phyloP scores from a whole-genome alignment of 2,888 invertebrate species.

The Leptinotarsa peninsularis region DNA sequence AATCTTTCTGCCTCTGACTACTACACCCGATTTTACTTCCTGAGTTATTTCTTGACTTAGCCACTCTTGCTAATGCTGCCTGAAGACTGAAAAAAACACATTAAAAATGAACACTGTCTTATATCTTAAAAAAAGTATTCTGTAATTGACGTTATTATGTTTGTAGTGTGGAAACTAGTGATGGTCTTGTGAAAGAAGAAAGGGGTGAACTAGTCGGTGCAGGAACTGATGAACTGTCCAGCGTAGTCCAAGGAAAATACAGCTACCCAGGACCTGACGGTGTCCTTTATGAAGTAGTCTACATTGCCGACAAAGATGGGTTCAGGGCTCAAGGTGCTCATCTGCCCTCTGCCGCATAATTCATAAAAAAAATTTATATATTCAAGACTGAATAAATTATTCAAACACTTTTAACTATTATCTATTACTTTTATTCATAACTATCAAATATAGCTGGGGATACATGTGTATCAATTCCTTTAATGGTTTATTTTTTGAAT shows the following conservation, averaged over 20 bases:
- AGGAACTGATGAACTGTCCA: slow-evolving; percentile 72
- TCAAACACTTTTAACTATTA: too few relatives aligned
- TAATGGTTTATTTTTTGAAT: too few relatives aligned
- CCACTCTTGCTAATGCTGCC: too few relatives aligned
- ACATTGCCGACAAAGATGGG: slow-evolving; percentile 73
- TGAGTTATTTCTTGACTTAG: slow-evolving; percentile 59
- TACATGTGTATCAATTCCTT: too few relatives aligned
- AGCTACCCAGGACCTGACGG: slow-evolving; percentile 72
- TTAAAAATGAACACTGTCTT: too few relatives aligned
- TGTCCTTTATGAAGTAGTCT: slow-evolving; percentile 70
- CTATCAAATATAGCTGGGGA: too few relatives aligned
- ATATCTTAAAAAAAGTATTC: too few relatives aligned
- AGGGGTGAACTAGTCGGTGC: slow-evolving; percentile 71
- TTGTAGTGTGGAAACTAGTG: slow-evolving; percentile 72
- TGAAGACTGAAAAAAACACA: too few relatives aligned
- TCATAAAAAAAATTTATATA: too few relatives aligned
- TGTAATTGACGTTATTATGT: neutral
- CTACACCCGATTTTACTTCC: slow-evolving; percentile 52
- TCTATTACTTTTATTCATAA: too few relatives aligned
- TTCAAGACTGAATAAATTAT: too few relatives aligned
- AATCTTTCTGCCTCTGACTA: too few relatives aligned
- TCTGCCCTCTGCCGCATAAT: slow-evolving; percentile 57
- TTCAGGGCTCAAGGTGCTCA: slow-evolving; percentile 70
- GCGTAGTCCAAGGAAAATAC: slow-evolving; percentile 72
- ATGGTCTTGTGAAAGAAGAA: slow-evolving; percentile 73